Evolutionary conservation across 92 coral and sea anemone genomes (phyloP).

Genomic region (Pocillopora meandrina): DNA sequence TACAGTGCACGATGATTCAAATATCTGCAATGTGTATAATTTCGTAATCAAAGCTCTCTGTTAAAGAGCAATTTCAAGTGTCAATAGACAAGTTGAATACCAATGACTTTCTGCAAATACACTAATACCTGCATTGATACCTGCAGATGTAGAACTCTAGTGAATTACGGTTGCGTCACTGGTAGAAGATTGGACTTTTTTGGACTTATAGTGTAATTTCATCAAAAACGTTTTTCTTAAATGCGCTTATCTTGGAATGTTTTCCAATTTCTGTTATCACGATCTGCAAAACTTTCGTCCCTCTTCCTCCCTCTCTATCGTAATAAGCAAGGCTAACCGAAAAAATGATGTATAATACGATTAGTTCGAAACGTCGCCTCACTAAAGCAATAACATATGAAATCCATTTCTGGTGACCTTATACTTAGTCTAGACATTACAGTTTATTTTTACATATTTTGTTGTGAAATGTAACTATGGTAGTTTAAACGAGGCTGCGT

Average conservation of each 20-base stretch:
- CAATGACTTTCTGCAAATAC: neutral
- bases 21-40: neutral
- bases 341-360: too few relatives aligned
- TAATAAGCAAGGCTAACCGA: too few relatives aligned
- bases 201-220: neutral
- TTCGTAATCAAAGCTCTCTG: neutral
- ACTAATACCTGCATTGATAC: neutral
- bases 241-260: too few relatives aligned
- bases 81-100: neutral
- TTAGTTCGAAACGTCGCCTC: too few relatives aligned
- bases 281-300: too few relatives aligned
- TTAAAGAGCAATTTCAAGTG: neutral
- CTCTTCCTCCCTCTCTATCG: too few relatives aligned
- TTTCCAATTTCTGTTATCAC: too few relatives aligned
- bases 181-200: neutral
- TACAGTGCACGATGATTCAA: too few relatives aligned
- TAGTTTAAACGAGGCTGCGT: neutral
- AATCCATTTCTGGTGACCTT: too few relatives aligned
- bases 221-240: too few relatives aligned
- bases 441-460: neutral
- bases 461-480: neutral
- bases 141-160: neutral
- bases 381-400: too few relatives aligned
- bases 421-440: neutral
- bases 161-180: neutral